A percentile compares a stretch with the other conserved stretches of the same genome.
phyloP scores from a whole-genome alignment of 2,797 vertebrate species.

The Rhynchotus rufescens region DNA sequence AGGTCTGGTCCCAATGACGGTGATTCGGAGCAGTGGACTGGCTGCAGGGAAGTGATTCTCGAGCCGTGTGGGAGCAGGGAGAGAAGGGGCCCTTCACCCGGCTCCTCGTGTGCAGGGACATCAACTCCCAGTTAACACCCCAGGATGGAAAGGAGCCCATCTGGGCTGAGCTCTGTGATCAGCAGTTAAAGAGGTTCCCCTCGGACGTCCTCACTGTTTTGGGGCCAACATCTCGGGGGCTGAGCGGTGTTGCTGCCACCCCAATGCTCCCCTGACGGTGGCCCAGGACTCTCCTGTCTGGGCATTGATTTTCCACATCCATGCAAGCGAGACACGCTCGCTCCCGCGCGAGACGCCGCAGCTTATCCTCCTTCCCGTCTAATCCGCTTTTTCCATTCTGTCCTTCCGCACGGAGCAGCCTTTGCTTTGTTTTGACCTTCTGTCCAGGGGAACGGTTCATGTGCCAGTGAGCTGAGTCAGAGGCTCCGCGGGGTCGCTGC shows the following conservation, averaged over 20 bases:
- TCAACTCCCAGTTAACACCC: fast-evolving
- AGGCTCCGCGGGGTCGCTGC: fast-evolving
- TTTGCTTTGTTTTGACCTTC: not conserved
- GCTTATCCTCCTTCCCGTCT: too few relatives aligned
- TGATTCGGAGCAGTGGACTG: not conserved
- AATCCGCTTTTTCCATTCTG: not conserved
- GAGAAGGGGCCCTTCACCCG: not conserved
- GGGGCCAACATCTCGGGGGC: not conserved
- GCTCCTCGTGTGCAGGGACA: not conserved
- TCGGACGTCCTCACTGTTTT: fast-evolving
- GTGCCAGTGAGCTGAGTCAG: not conserved
- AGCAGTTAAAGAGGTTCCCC: not conserved
- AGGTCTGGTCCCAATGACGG: not conserved
- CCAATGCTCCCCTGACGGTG: too few relatives aligned
- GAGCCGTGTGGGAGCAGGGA: not conserved
- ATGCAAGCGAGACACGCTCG: fast-evolving
- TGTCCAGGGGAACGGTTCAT: not conserved
- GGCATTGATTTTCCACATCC: not conserved
- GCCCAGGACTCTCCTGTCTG: too few relatives aligned
- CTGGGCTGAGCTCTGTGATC: not conserved
- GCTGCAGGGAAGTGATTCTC: not conserved
- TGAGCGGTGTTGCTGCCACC: not conserved
- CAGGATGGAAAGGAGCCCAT: not conserved
- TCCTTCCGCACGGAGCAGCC: not conserved
- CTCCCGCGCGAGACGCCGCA: not conserved